phyloP scores from a whole-genome alignment of 2,888 invertebrate genomes.

The Pecten maximus region DNA sequence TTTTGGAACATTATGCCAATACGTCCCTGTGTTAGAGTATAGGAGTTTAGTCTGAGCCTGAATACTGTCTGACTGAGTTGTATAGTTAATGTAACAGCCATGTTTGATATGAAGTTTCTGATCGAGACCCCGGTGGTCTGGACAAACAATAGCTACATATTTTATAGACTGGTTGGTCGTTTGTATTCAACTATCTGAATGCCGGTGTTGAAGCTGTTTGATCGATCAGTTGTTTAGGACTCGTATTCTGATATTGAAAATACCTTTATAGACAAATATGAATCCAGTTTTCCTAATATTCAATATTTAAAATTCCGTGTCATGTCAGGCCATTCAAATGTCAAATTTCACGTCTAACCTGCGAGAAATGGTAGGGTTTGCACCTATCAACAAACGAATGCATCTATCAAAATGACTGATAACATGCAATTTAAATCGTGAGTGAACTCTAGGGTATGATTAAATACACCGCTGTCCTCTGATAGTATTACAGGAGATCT shows the following conservation, averaged over 20 bases:
- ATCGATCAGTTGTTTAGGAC: neutral
- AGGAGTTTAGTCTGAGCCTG: neutral
- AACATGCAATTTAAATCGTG: neutral
- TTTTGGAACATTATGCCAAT: neutral
- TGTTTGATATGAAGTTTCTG: neutral
- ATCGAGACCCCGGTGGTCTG: neutral
- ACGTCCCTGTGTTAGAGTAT: neutral
- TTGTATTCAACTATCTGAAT: neutral
- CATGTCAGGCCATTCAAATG: conserved; percentile 10
- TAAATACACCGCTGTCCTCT: neutral
- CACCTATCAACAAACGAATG: conserved; percentile 5
- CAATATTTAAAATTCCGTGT: conserved; percentile 21
- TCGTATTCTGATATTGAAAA: neutral
- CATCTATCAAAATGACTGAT: neutral
- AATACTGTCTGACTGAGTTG: neutral
- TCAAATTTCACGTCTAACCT: conserved; percentile 4
- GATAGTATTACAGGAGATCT: neutral
- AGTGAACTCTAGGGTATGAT: neutral
- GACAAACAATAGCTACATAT: neutral
- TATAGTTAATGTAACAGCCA: neutral
- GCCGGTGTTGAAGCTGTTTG: neutral
- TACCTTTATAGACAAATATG: neutral
- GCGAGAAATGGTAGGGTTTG: neutral
- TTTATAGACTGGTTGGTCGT: neutral
- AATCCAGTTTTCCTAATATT: neutral